phyloP scores from a whole-genome alignment of 1,140 invertebrate species.

The Lasioglossum albipes region DNA sequence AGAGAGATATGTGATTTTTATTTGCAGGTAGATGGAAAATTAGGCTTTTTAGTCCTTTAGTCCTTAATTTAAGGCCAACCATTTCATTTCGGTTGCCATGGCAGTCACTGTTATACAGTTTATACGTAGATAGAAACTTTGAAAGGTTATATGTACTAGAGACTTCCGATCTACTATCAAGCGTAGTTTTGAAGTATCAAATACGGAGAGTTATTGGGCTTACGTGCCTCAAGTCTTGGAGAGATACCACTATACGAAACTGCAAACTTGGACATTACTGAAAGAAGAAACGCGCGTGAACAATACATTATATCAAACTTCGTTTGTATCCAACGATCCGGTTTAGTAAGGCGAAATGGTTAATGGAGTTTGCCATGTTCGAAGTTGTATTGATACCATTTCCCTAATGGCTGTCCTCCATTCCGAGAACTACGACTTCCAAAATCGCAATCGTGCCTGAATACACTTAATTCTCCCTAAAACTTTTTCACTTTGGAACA shows the following conservation, averaged over 20 bases:
- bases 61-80: too few species aligned
- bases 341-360: constrained; percentile 3
- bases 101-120: not conserved
- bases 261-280: constrained; percentile 20
- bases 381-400: constrained; percentile 28
- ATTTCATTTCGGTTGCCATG: not conserved
- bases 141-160: constrained; percentile 2
- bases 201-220: constrained; percentile 22
- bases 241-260: constrained; percentile 20
- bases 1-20: too few species aligned
- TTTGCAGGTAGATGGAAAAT: too few species aligned
- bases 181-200: constrained; percentile 27
- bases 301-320: constrained; percentile 30
- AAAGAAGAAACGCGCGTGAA: constrained; percentile 25
- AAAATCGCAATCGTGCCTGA: not conserved
- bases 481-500: too few species aligned
- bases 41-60: too few species aligned
- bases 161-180: constrained; percentile 19
- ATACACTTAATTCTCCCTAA: too few species aligned
- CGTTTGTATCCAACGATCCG: constrained; percentile 18
- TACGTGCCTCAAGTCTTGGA: constrained; percentile 17
- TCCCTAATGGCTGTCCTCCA: constrained; percentile 15
- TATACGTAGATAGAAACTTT: not conserved
- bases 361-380: not conserved
- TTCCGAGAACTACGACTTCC: not conserved